A percentile compares a stretch with the other conserved stretches of the same genome.
phyloP scores from a whole-genome alignment of 2,888 invertebrate genomes.

The Cylindroiulus punctatus region DNA sequence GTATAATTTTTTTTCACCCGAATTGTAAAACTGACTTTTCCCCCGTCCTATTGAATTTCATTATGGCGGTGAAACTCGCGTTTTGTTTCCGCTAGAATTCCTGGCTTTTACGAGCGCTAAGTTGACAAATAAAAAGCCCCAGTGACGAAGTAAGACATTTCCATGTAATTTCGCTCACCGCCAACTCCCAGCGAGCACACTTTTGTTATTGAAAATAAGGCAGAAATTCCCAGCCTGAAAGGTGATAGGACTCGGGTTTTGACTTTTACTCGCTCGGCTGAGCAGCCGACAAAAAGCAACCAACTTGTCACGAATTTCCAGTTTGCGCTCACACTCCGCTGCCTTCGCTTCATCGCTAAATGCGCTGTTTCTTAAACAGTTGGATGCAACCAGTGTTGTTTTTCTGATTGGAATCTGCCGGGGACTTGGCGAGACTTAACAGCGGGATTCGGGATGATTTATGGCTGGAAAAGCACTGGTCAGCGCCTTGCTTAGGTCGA shows the following conservation, averaged over 20 bases:
- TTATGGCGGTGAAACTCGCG: conserved; percentile 22
- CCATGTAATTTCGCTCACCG: conserved; percentile 37
- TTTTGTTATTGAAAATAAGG: conserved; percentile 36
- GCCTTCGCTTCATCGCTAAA: not conserved
- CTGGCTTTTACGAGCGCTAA: conserved; percentile 27
- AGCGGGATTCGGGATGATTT: not conserved
- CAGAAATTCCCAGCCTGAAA: not conserved
- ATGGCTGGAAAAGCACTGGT: not conserved
- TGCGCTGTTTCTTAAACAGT: conserved; percentile 11
- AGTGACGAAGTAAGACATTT: conserved; percentile 39
- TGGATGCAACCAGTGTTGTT: not conserved
- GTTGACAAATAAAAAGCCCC: conserved; percentile 27
- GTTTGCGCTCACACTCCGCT: not conserved
- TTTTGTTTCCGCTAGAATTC: conserved; percentile 39
- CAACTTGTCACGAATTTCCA: conserved; percentile 2
- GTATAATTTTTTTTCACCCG: not conserved
- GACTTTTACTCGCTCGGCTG: not conserved
- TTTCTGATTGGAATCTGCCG: not conserved
- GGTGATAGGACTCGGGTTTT: conserved; percentile 10
- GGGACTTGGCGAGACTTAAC: not conserved
- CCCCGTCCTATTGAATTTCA: conserved; percentile 34
- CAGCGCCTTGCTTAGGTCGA: not conserved
- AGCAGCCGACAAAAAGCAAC: not conserved
- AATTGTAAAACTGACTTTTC: not conserved
- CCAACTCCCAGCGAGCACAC: not conserved